Conservation (phyloP, 2,888 invertebrate species). For the Hyposoter didymator region DNA sequence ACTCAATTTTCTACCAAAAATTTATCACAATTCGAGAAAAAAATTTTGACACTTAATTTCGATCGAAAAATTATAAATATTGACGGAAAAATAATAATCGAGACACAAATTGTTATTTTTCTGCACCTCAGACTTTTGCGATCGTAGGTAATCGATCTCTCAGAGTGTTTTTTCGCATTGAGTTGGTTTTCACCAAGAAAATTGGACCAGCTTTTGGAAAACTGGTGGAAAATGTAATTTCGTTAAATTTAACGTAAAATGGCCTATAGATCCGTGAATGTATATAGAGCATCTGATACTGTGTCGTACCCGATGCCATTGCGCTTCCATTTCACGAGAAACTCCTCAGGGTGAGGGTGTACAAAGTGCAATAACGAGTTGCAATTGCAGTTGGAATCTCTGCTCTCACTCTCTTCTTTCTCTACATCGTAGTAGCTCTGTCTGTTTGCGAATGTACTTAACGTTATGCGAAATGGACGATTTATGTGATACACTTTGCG, state of each 20-base stretch:
- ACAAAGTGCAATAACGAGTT: conserved; percentile 57
- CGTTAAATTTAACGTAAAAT: neutral
- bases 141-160: neutral
- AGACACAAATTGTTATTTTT: neutral
- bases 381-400: conserved; percentile 36
- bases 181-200: neutral
- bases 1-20: neutral
- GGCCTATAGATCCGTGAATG: neutral
- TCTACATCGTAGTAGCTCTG: neutral
- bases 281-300: conserved; percentile 23
- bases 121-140: too few relatives aligned
- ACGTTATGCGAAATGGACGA: conserved; percentile 30
- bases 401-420: neutral
- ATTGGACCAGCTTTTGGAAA: too few relatives aligned
- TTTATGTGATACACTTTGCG: conserved; percentile 35
- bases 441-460: conserved; percentile 22
- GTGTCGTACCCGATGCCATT: conserved; percentile 45
- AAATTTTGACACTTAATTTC: neutral
- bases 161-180: neutral
- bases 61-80: neutral
- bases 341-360: conserved; percentile 39
- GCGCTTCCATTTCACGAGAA: conserved; percentile 44
- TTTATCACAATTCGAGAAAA: neutral
- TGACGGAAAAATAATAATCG: neutral
- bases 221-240: neutral